Conservation (phyloP, 2,888 invertebrate species). For the Brachyptera putata region DNA sequence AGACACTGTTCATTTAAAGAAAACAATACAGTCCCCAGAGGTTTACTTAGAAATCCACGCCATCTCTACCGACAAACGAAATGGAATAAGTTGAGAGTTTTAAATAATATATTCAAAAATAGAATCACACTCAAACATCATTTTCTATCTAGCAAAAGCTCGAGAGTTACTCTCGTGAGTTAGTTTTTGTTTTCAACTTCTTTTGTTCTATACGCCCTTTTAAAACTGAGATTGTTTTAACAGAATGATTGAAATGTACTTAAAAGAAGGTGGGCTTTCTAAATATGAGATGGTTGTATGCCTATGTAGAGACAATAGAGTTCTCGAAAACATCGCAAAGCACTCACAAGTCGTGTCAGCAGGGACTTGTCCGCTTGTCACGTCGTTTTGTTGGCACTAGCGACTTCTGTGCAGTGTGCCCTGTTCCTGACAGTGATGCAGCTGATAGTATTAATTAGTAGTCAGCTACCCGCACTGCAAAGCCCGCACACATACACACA, state of each 20-base stretch:
- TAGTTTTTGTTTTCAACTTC: constrained; percentile 8
- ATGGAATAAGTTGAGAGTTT: background rate
- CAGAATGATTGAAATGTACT: constrained; percentile 18
- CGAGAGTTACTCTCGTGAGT: background rate
- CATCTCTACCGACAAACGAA: constrained; percentile 14
- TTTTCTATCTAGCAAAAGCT: too few species aligned
- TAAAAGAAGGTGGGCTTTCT: constrained; percentile 6
- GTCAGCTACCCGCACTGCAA: constrained; percentile 8
- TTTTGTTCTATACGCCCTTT: background rate
- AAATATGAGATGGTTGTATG: background rate
- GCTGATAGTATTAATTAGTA: constrained; percentile 27
- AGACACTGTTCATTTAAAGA: background rate
- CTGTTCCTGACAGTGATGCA: constrained; percentile 23
- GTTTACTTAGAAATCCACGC: constrained; percentile 7
- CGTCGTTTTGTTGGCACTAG: constrained; percentile 27
- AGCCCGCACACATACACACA: too few species aligned
- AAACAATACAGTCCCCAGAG: background rate
- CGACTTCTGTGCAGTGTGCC: constrained; percentile 1
- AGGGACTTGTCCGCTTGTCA: constrained; percentile 23
- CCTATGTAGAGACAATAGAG: constrained; percentile 12
- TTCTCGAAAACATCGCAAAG: constrained; percentile 15
- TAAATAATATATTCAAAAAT: constrained; percentile 13
- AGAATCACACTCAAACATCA: constrained; percentile 4
- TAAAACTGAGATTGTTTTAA: constrained; percentile 17
- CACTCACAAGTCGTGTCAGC: constrained; percentile 13